Evolutionary conservation across 2,797 vertebrate genomes (phyloP).

Genomic region (Etheostoma perlongum): DNA sequence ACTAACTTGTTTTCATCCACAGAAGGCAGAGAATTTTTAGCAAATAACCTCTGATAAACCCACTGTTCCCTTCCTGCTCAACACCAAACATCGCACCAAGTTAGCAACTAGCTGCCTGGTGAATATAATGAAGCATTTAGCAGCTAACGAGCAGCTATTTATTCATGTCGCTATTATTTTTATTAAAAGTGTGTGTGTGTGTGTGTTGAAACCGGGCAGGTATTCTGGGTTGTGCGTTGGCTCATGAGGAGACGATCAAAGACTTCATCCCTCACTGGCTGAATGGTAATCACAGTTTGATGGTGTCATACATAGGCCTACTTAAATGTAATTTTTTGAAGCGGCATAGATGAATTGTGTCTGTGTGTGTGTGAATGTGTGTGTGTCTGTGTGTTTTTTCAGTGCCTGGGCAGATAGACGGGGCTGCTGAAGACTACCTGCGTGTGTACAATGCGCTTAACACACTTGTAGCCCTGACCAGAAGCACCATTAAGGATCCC

Average conservation of each 20-base stretch:
- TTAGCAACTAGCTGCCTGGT: too few relatives aligned
- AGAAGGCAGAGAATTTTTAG: too few relatives aligned
- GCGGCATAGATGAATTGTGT: neutral
- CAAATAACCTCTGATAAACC: too few relatives aligned
- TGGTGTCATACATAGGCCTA: neutral
- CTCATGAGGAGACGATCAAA: slow-evolving; percentile 20
- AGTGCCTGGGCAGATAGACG: slow-evolving; percentile 27
- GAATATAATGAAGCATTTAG: too few relatives aligned
- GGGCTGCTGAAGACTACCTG: slow-evolving; percentile 31
- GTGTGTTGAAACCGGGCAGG: slow-evolving; percentile 41
- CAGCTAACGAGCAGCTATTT: too few relatives aligned
- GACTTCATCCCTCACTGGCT: slow-evolving; percentile 52
- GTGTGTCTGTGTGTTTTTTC: slow-evolving; percentile 29
- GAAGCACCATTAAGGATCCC: slow-evolving; percentile 24
- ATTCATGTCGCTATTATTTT: too few relatives aligned
- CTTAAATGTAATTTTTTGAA: neutral
- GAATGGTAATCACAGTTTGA: slow-evolving; percentile 45
- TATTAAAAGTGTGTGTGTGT: too few relatives aligned
- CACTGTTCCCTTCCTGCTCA: too few relatives aligned
- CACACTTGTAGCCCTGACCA: slow-evolving; percentile 36
- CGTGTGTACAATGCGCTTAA: slow-evolving; percentile 27
- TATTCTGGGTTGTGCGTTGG: slow-evolving; percentile 62
- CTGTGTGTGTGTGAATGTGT: slow-evolving; percentile 3
- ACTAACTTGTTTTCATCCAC: too few relatives aligned
- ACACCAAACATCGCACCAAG: too few relatives aligned